Percentiles rank a stretch among this genome's conserved stretches.
Evolutionary conservation across 2,113 vertebrate genomes (phyloP).

Genomic region (Indri indri): DNA sequence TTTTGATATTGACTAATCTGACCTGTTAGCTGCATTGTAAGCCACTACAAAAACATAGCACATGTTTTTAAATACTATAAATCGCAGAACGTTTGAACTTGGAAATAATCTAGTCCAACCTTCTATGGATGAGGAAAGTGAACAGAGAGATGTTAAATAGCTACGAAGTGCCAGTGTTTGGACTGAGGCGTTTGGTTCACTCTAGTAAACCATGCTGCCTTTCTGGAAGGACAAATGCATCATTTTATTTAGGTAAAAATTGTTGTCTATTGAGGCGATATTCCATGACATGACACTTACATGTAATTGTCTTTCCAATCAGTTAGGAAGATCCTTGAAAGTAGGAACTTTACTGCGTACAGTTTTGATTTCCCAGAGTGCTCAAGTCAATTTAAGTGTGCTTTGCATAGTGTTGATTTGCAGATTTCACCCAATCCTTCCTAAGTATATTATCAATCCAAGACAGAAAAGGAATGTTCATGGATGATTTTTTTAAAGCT

Average conservation of each 20-base stretch:
- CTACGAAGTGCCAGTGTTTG: neutral
- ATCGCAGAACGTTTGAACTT: neutral
- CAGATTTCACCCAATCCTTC: neutral
- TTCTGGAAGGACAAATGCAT: neutral
- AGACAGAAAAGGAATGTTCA: neutral
- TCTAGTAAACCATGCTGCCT: neutral
- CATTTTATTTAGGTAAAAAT: neutral
- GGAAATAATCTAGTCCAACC: neutral
- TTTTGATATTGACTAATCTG: constrained; percentile 1
- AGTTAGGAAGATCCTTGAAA: neutral
- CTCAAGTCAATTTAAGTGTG: neutral
- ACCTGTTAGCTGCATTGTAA: neutral
- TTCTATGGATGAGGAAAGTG: neutral
- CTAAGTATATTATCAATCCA: neutral
- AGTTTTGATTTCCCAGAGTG: neutral
- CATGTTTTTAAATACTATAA: neutral
- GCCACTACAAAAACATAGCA: neutral
- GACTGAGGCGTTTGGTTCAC: neutral
- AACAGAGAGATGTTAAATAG: neutral
- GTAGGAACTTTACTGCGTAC: neutral
- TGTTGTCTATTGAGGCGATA: neutral
- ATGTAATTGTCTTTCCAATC: neutral
- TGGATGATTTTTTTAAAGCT: neutral
- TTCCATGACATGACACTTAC: neutral
- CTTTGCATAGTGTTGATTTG: neutral